phyloP scores from a whole-genome alignment of 2,113 vertebrate genomes.

The Brachyistius frenatus region DNA sequence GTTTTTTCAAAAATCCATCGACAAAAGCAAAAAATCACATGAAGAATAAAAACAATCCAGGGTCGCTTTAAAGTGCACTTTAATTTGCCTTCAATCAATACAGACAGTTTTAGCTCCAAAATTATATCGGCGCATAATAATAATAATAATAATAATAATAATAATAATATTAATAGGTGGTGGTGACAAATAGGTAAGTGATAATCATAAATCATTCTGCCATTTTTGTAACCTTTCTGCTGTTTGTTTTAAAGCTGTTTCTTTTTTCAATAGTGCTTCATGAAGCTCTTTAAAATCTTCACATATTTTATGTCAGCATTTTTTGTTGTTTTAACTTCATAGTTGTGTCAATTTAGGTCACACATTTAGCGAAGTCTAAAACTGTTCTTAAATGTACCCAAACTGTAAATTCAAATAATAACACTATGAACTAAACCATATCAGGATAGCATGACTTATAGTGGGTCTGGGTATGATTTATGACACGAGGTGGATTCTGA shows the following conservation, averaged over 20 bases:
- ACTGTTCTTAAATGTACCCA: too few species aligned
- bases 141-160: background rate
- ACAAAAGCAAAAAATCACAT: background rate
- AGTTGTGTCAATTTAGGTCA: background rate
- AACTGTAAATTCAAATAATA: too few species aligned
- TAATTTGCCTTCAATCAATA: background rate
- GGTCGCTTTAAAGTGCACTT: conserved; percentile 8
- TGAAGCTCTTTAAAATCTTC: background rate
- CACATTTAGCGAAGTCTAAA: background rate
- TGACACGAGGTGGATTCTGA: conserved; percentile 3
- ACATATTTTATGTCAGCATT: background rate
- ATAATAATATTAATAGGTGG: background rate
- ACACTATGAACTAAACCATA: background rate
- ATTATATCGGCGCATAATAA: background rate
- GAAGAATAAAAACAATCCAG: background rate
- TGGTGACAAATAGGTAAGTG: background rate
- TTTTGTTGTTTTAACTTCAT: too few species aligned
- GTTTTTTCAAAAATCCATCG: background rate
- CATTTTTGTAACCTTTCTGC: background rate
- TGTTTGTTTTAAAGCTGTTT: background rate
- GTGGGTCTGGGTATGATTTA: conserved; percentile 16
- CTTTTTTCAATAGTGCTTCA: background rate
- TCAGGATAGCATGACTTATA: background rate
- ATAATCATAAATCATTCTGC: background rate
- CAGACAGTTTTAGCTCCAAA: background rate